Evolutionary conservation across 2,797 vertebrate species (phyloP), one percentile per base, ranked within the genome.

Genomic region (Eptatretus atami): DNA sequence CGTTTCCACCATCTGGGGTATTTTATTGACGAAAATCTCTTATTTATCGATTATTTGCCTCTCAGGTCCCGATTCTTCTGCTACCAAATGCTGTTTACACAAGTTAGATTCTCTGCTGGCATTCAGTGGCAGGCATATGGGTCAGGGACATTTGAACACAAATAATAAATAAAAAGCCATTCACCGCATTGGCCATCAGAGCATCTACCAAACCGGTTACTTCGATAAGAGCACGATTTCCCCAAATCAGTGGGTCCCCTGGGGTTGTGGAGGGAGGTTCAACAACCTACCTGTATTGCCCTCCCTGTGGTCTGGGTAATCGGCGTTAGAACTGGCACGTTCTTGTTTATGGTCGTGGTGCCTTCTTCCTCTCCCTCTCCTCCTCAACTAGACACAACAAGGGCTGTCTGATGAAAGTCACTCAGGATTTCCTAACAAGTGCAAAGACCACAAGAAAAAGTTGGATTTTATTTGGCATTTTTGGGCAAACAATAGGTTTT

Each of bases 301-400:
- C 86, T 15, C n/a, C 71, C 77, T 79, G 79, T 92, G 10, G 86
- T 93, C 76, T 92, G 86, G 76, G 92, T 88, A 75, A 93, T 82
- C n/a, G 92, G 92, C 1, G 79, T 75, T 65, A 80, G 76, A 64
- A 82, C 72, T 3, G 82, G 77, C 74, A 88, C 76, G 52, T n/a
- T n/a, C n/a, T 81, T 79, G 1, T 80, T 75, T 64, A 81, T 75
- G 67, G 77, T 74, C 52, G 80, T 77, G 68, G 81, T 77, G 6
- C 74, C 76, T 2, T 76, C 74, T 65, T 70, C 77, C 67, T 76
- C 78, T 67, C 79, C 78, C 71, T 81, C 70, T 77, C 79, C 72
- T 98, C 92, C 73, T 98, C 92, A 53, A 81, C 86, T 82, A 67
- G 92, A 77, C 68, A 98, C 88, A 15, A 76, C 69, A n/a, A 65